Percentiles rank a stretch among this genome's conserved stretches.
These are phyloP conservation scores for Anthoptus insignis DNA, from an alignment of 2,888 invertebrate genomes.

Conservation along the genomic window DNA sequence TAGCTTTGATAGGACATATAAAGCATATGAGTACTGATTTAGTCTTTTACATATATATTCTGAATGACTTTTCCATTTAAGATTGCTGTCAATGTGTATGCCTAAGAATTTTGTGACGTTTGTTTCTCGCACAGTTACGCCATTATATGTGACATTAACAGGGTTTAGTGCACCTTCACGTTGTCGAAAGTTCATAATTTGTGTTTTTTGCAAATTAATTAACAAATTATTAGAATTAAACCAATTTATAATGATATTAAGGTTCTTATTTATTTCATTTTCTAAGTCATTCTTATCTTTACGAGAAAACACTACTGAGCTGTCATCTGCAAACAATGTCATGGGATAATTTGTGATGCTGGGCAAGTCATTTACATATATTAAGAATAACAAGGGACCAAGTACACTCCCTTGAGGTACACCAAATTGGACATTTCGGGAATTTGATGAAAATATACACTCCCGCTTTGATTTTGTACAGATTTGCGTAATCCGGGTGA, in stretches of 20 bases:
- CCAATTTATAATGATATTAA: slow-evolving; percentile 16
- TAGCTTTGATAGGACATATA: too few relatives aligned
- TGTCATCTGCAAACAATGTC: not conserved
- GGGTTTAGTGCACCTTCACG: not conserved
- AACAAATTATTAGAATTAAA: slow-evolving; percentile 14
- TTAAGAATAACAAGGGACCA: not conserved
- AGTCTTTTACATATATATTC: too few relatives aligned
- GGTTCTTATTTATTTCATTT: not conserved
- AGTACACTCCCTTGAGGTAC: slow-evolving; percentile 7
- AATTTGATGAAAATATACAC: not conserved
- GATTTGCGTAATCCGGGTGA: not conserved
- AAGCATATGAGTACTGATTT: too few relatives aligned
- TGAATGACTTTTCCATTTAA: not conserved
- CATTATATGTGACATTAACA: not conserved
- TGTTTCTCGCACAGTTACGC: not conserved
- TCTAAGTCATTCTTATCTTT: not conserved
- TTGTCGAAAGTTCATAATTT: not conserved
- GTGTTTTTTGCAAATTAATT: slow-evolving; percentile 11
- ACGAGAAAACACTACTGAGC: not conserved
- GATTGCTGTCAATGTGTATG: not conserved
- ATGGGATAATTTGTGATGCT: not conserved
- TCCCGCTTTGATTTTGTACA: not conserved
- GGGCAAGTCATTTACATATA: slow-evolving; percentile 9
- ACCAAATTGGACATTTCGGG: not conserved
- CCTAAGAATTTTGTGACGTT: not conserved